Evolutionary conservation across 30 jellyfish, hydroid and myxozoan species (phyloP), one percentile per base, ranked within the genome.

Genomic region (Clytia hemisphaerica): DNA sequence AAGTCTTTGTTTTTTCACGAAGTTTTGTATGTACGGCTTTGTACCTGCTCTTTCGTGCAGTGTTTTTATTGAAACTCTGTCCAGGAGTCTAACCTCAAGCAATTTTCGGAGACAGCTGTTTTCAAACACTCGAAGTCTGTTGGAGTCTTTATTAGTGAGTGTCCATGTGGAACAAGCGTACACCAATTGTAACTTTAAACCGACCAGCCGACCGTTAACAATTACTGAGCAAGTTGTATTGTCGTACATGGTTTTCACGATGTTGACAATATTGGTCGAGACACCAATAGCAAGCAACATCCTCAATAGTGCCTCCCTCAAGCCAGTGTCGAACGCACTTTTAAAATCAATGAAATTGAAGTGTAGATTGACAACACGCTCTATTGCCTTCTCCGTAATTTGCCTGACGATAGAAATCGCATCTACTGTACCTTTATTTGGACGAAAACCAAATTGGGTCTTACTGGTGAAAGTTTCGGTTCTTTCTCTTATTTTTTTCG

Each of bases 311-410:
- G 73, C 64, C 15, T 72, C 58, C 58, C 79, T 38, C 84, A 78
- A 72, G 32, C 55, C 38, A 48, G 73, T 72, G 37, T 72, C 79
- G 37, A 72, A 72, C 10, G 84, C 84, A 16, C 79, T 46, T 58
- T 72, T 72, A 32, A 72, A 57, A 79, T 72, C 79, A 28, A 72
- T 72, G 84, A 72, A 72, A 79, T 54, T 31, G 73, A 72, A 58
- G 55, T 72, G 48, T 35, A 72, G 53, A 21, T 47, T 75, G 35
- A 72, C 80, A 7, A 18, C 24, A 29, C 40, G 49, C 27, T 72
- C 84, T 27, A 32, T 38, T 57, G 84, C 84, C 80, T 33, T 53
- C 49, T 70, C 82, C 14, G 51, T 70, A 24, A 58, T 59, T 38
- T 57, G 84, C 84, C 80, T 33, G 33, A 72, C 71, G 36, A 72